These are phyloP conservation scores for Limanda limanda DNA, from an alignment of 2,113 vertebrate species.

Conservation along the genomic window DNA sequence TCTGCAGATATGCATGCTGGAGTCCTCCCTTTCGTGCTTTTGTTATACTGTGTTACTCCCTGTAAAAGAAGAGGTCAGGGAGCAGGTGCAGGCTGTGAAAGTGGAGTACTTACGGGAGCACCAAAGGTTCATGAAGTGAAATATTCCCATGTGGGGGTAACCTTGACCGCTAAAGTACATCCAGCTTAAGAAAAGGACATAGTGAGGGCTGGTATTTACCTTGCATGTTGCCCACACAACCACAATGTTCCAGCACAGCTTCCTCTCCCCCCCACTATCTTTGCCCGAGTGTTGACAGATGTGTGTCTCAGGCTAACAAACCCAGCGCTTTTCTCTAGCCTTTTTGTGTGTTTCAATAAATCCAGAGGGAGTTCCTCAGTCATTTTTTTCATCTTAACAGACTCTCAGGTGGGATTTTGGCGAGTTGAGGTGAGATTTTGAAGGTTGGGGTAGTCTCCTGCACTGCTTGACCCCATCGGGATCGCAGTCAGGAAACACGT, in stretches of 20 bases:
- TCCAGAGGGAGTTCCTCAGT: not conserved
- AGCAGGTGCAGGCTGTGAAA: constrained; percentile 52
- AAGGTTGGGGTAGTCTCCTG: not conserved
- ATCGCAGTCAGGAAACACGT: not conserved
- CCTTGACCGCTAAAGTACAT: constrained; percentile 37
- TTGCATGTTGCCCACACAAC: constrained; percentile 26
- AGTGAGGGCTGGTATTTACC: constrained; percentile 35
- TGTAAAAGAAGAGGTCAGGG: constrained; percentile 53
- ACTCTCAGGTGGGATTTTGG: too few relatives aligned
- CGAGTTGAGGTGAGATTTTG: too few relatives aligned
- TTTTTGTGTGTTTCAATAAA: not conserved
- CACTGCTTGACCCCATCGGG: not conserved
- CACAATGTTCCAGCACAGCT: constrained; percentile 18
- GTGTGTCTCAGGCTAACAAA: not conserved
- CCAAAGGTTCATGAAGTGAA: constrained; percentile 36
- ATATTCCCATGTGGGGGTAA: constrained; percentile 31
- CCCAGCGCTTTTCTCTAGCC: too few relatives aligned
- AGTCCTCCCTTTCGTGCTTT: not conserved
- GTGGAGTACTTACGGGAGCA: constrained; percentile 50
- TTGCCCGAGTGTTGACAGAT: not conserved
- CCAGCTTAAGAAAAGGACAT: constrained; percentile 40
- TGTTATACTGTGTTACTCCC: constrained; percentile 19
- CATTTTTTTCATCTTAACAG: too few relatives aligned
- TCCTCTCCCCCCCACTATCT: constrained; percentile 1
- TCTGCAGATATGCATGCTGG: not conserved